Base-by-base conservation (phyloP, 2,888 invertebrate genomes). In the Petrolisthes cinctipes region DNA sequence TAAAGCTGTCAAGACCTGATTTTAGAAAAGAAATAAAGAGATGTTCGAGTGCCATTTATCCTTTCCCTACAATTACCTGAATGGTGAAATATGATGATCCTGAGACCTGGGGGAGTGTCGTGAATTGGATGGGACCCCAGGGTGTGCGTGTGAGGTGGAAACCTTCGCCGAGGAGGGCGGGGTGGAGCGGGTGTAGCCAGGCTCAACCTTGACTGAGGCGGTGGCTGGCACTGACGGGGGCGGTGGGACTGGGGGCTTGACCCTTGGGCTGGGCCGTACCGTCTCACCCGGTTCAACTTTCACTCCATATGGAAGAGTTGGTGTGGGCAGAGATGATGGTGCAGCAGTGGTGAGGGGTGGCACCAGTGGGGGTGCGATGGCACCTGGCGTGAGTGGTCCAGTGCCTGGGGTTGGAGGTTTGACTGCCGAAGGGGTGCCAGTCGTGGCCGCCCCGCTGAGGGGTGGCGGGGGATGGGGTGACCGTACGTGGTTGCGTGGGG, bases 21-120 rank as follows among this genome's bases (percentile, higher is more conserved):
- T 2, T 37, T 37, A 2, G 2, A 37, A 37, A 37, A 1, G 37
- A 37, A 37, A 1, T 37, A 37, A 23, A 73, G 4, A 73, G n/a
- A 4, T 37, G 37, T 2, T 37, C 37, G 37, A 37, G 37, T 37
- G 37, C 37, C 37, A 37, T 37, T 37, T 37, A 37, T 37, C 37
- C 37, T 37, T 37, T 7, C 56, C 56, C 56, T 56, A 75, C 5
- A 79, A 76, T 78, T 68, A 85, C 88, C 88, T 88, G 56, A 71
- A 88, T 51, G 85, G 85, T 51, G 88, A 82, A 51, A 88, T 85
- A 75, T 85, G 88, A 78, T 84, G 88, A 68, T 88, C 88, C 20
- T 88, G 88, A 79, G 85, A 78, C 82, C 88, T 85, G 5, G 88
- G 88, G n/a, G 88, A 88, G 20, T 88, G 88, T 76, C 88, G 85